phyloP scores from a whole-genome alignment of 1,140 invertebrate genomes.

The Sycobia sp. region DNA sequence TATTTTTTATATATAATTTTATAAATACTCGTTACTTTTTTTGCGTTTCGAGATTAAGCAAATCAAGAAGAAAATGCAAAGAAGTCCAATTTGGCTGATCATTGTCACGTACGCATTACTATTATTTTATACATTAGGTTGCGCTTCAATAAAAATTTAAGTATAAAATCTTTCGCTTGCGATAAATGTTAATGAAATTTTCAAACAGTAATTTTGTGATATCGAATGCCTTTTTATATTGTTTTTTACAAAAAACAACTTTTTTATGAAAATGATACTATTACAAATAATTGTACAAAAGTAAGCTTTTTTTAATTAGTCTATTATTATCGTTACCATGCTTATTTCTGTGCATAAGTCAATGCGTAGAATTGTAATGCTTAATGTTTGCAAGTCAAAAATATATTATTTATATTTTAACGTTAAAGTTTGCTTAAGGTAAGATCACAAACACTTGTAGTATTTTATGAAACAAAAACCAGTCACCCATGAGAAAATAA shows the following conservation, averaged over 20 bases:
- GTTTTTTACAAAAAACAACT: constrained; percentile 14
- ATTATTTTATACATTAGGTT: neutral
- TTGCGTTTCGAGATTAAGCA: neutral
- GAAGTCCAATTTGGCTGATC: constrained; percentile 1
- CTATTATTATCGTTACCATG: constrained; percentile 8
- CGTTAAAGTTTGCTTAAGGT: constrained; percentile 12
- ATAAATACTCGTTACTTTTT: constrained; percentile 25
- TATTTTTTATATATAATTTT: constrained; percentile 37
- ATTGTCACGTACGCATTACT: neutral
- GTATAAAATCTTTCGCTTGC: constrained; percentile 21
- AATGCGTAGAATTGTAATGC: constrained; percentile 15
- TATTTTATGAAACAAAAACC: constrained; percentile 1
- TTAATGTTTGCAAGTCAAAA: constrained; percentile 18
- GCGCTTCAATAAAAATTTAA: constrained; percentile 11
- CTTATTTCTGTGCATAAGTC: constrained; percentile 2
- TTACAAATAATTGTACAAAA: neutral
- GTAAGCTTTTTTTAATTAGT: constrained; percentile 30
- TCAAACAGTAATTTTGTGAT: constrained; percentile 27
- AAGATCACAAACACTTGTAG: constrained; percentile 8
- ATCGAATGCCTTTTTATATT: constrained; percentile 7
- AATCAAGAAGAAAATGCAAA: neutral
- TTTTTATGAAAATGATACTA: constrained; percentile 8
- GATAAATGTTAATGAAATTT: constrained; percentile 14
- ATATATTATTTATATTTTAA: neutral
- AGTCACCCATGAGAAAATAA: constrained; percentile 2